Evolutionary conservation across 2,797 vertebrate genomes (phyloP).

Genomic region (Erithacus rubecula): DNA sequence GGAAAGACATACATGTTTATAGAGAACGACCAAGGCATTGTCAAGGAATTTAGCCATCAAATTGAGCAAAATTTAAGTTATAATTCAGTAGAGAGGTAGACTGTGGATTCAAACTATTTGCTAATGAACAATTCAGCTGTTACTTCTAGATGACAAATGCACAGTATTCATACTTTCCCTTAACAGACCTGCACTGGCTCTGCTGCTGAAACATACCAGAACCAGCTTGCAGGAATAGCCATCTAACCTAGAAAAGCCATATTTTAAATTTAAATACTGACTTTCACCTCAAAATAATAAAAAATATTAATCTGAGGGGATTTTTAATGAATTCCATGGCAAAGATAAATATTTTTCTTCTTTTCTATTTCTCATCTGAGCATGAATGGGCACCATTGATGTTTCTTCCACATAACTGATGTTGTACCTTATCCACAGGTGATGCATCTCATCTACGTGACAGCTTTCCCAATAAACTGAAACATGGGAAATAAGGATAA

Average conservation of each 20-base stretch:
- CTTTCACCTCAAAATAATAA: not conserved
- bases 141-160: not conserved
- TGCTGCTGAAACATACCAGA: not conserved
- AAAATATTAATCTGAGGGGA: not conserved
- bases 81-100: not conserved
- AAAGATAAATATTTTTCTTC: not conserved
- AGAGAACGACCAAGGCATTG: not conserved
- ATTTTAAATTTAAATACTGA: not conserved
- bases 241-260: not conserved
- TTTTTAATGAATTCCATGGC: not conserved
- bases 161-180: not conserved
- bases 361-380: not conserved
- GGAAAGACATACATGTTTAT: not conserved
- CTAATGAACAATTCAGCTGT: constrained; percentile 21
- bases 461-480: not conserved
- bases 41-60: constrained; percentile 5
- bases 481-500: not conserved
- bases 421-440: not conserved
- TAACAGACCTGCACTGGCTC: not conserved
- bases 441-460: not conserved
- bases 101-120: not conserved
- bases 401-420: not conserved
- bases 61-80: not conserved
- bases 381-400: not conserved
- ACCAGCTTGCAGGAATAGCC: not conserved